Base-by-base conservation (phyloP, 2,797 vertebrate genomes). In the Botia kubotai region DNA sequence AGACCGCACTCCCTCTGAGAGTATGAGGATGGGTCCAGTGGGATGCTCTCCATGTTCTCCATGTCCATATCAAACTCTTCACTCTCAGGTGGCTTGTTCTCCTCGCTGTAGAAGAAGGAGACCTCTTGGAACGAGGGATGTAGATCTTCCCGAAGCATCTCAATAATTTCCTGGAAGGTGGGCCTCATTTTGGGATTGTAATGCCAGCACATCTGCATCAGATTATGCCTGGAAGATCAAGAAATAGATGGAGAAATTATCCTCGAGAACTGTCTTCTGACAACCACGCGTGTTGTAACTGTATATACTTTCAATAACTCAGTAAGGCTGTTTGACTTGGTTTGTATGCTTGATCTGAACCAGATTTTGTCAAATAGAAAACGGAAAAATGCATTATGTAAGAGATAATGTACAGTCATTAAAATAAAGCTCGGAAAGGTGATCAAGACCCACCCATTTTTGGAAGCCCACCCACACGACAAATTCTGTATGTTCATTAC, bases 181-280 rank as follows among this genome's bases (percentile, higher is more conserved):
- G 98, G 98, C 0, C 98, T 95, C 96, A 98, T 96, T 87, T 98
- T 98, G 8, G 98, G 97, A 90, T 98, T 99, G 94, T 98, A 98
- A 87, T 99, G 97, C 97, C 97, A 99, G 81, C 94, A 97, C 96
- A 98, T 96, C 90, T 96, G 96, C 98, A 98, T 99, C 91, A 99
- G 92, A 90, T 91, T 96, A 83, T 96, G 95, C 83, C 98, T 99
- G 86, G 0, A 46, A 12, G 77, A 72, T 33, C 14, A 57, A 70
- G 33, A 43, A 29, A 77, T 13, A 46, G 1, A 43, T 13, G n/a
- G 26, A 55, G 55, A 50, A 23, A 16, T 33, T 43, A 7, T 10
- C 8, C n/a, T 53, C 17, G 21, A 52, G 50, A 14, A 52, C 16
- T 13, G 13, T 60, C 21, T 23, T 60, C 21, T 29, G 26, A 62